These are phyloP conservation scores for Steinernema khuongi DNA, from an alignment of 1,140 invertebrate species.

Conservation along the genomic window DNA sequence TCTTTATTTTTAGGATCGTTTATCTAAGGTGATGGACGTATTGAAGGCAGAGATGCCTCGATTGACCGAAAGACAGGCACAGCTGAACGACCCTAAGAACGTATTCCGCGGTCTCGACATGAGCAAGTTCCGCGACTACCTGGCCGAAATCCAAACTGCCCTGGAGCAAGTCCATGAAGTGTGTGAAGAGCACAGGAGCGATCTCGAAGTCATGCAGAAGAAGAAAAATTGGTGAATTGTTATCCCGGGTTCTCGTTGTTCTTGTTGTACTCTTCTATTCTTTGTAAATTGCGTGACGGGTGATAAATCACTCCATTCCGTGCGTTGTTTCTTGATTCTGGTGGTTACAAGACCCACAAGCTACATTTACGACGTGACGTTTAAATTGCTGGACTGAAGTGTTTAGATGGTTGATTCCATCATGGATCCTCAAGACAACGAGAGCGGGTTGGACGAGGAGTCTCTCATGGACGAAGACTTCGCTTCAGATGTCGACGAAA, in stretches of 20 bases:
- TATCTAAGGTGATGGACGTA: neutral
- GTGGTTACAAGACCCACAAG: no score
- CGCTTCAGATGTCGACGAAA: no score
- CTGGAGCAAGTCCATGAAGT: constrained; percentile 17
- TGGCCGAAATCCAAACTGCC: constrained; percentile 20
- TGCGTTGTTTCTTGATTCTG: neutral
- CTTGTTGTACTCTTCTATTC: neutral
- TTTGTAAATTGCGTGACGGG: neutral
- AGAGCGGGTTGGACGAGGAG: neutral
- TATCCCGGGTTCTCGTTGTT: neutral
- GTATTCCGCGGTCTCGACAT: neutral
- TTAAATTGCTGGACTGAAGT: no score
- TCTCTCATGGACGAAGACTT: neutral
- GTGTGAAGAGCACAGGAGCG: neutral
- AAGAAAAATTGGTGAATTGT: neutral
- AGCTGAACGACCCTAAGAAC: neutral
- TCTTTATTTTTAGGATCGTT: neutral
- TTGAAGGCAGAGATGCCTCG: neutral
- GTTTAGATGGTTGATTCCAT: no score
- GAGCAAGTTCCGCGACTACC: neutral
- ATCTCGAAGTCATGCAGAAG: constrained; percentile 9
- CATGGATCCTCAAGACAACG: no score
- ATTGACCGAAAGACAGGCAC: neutral
- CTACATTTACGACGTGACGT: no score
- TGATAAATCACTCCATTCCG: neutral